Conservation (phyloP, 2,797 vertebrate genomes). For the Lacerta bilineata region DNA sequence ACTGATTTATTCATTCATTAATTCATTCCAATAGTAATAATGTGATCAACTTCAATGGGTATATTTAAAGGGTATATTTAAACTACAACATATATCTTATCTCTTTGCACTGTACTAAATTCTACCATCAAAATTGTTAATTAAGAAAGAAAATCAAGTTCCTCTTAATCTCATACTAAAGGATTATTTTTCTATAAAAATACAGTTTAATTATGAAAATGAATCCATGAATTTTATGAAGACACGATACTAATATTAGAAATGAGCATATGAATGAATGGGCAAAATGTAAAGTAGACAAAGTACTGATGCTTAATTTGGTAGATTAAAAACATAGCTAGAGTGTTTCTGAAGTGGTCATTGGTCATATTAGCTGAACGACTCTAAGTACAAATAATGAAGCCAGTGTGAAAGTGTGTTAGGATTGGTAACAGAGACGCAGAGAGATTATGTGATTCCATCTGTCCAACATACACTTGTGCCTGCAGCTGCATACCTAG, state of each 20-base stretch:
- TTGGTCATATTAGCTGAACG: conserved; percentile 49
- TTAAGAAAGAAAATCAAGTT: conserved; percentile 72
- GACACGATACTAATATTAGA: conserved; percentile 59
- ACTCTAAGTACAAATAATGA: conserved; percentile 41
- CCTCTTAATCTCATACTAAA: conserved; percentile 64
- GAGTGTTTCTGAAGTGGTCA: conserved; percentile 36
- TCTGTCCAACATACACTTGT: not conserved
- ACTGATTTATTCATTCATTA: conserved; percentile 72
- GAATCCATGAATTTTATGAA: conserved; percentile 61
- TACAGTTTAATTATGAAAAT: conserved; percentile 67
- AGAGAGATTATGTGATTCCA: not conserved
- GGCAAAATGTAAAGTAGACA: conserved; percentile 58
- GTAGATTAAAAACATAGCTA: conserved; percentile 59
- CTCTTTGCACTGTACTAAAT: conserved; percentile 61
- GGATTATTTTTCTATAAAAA: conserved; percentile 61
- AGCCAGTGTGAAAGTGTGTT: conserved; percentile 37
- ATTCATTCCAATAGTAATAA: conserved; percentile 67
- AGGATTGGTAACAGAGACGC: conserved; percentile 12
- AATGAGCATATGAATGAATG: conserved; percentile 39
- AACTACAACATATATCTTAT: conserved; percentile 66
- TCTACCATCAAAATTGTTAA: conserved; percentile 70
- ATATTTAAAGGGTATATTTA: conserved; percentile 70
- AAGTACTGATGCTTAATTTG: conserved; percentile 60
- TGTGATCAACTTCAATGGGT: conserved; percentile 65
- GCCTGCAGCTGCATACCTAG: not conserved